These are phyloP conservation scores for Halictus quadricinctus DNA, from an alignment of 2,888 invertebrate species.

Conservation along the genomic window DNA sequence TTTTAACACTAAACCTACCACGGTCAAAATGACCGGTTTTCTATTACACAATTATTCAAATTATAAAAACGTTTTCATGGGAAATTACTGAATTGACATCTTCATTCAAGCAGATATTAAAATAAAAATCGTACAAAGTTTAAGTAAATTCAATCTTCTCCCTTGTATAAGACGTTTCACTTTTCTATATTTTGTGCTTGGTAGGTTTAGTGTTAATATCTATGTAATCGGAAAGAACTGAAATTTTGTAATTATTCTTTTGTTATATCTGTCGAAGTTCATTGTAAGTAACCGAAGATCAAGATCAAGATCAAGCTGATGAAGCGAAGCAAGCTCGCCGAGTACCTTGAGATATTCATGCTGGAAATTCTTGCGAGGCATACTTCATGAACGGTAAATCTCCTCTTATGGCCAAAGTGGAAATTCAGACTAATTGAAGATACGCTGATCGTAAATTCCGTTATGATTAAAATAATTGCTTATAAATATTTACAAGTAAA, in stretches of 20 bases:
- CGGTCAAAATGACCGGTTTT: no score
- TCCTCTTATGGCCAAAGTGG: constrained; percentile 4
- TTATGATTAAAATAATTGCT: constrained; percentile 9
- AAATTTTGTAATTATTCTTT: background rate
- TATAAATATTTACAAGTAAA: constrained; percentile 4
- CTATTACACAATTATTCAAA: no score
- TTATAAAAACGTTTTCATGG: no score
- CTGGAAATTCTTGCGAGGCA: constrained; percentile 8
- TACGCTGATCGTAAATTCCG: constrained; percentile 2
- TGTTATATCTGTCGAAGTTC: background rate
- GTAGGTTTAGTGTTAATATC: no score
- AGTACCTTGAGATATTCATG: background rate
- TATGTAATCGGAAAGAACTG: no score
- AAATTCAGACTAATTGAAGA: constrained; percentile 12
- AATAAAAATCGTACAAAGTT: no score
- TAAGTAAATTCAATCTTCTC: no score
- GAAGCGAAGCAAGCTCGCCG: background rate
- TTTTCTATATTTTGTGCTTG: no score
- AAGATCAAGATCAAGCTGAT: background rate
- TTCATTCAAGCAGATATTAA: no score
- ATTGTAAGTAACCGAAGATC: background rate
- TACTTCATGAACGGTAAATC: background rate
- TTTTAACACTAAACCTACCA: no score
- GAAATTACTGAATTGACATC: no score
- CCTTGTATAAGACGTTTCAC: no score